Conservation (phyloP, 1,140 invertebrate genomes). For the Tetraneura akinire region DNA sequence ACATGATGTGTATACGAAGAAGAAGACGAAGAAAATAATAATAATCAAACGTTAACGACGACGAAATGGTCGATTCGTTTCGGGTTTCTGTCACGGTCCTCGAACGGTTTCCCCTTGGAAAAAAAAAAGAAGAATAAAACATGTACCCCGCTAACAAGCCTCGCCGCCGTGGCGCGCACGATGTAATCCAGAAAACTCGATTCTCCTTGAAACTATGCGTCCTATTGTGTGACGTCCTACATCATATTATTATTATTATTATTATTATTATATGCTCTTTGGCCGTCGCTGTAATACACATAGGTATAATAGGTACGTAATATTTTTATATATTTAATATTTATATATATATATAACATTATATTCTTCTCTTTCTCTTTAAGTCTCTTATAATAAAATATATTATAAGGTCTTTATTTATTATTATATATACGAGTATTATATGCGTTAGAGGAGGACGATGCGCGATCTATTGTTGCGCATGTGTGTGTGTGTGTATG, state of each 20-base stretch:
- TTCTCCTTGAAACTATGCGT: conserved; percentile 24
- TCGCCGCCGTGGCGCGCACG: too few species aligned
- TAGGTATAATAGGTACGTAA: too few species aligned
- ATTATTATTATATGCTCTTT: neutral
- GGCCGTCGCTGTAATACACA: neutral
- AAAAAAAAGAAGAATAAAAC: neutral
- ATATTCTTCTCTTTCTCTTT: neutral
- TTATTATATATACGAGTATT: too few species aligned
- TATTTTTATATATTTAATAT: too few species aligned
- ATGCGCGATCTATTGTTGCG: conserved; percentile 37
- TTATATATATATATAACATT: neutral
- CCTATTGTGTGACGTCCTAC: conserved; percentile 7
- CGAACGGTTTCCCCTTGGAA: neutral
- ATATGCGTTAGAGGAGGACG: neutral
- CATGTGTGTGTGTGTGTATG: neutral
- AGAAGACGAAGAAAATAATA: neutral
- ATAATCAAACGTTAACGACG: conserved; percentile 48
- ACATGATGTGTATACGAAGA: too few species aligned
- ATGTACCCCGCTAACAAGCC: conserved; percentile 39
- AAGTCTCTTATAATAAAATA: neutral
- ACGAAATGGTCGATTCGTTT: conserved; percentile 43
- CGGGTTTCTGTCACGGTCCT: conserved; percentile 47
- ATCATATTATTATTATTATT: too few species aligned
- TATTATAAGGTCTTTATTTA: too few species aligned
- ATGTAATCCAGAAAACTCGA: conserved; percentile 39